These are phyloP conservation scores for Sinhomidia bicolor DNA, from an alignment of 2,888 invertebrate genomes.

Conservation along the genomic window DNA sequence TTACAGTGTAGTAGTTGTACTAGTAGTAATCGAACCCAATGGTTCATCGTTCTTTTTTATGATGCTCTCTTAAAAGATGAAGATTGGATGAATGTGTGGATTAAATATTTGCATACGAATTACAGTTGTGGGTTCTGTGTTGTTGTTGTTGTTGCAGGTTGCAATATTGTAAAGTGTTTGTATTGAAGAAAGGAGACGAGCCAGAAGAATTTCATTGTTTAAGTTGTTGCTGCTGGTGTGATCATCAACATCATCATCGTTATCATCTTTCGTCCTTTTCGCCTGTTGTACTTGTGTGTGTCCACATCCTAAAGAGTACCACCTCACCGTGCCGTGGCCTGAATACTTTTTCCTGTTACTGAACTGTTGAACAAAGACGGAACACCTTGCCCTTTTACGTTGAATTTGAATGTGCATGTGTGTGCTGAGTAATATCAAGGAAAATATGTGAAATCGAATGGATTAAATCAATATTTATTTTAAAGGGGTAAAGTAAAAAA, in stretches of 20 bases:
- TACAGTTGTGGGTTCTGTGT: conserved; percentile 59
- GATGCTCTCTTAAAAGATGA: conserved; percentile 30
- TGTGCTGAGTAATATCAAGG: neutral
- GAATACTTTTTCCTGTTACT: conserved; percentile 59
- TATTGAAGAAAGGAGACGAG: conserved; percentile 30
- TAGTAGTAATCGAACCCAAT: conserved; percentile 65
- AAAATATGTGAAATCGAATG: neutral
- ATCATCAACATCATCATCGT: conserved; percentile 38
- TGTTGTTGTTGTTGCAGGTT: conserved; percentile 52
- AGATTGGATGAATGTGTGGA: conserved; percentile 58
- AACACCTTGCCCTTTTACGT: conserved; percentile 31
- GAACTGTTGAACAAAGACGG: conserved; percentile 65
- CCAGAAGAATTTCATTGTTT: conserved; percentile 67
- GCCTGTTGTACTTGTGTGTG: conserved; percentile 8
- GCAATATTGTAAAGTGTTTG: conserved; percentile 29
- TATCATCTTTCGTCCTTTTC: neutral
- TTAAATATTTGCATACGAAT: conserved; percentile 73
- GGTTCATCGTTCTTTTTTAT: conserved; percentile 63
- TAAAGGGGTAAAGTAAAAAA: neutral
- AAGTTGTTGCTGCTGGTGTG: conserved; percentile 44
- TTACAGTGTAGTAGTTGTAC: conserved; percentile 31
- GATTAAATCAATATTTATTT: neutral
- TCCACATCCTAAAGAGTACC: conserved; percentile 18
- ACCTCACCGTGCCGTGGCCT: conserved; percentile 62
- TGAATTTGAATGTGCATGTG: neutral